Evolutionary conservation across 2,797 vertebrate genomes (phyloP), one percentile per base, ranked within the genome.

Genomic region (Xyrichtys novacula): DNA sequence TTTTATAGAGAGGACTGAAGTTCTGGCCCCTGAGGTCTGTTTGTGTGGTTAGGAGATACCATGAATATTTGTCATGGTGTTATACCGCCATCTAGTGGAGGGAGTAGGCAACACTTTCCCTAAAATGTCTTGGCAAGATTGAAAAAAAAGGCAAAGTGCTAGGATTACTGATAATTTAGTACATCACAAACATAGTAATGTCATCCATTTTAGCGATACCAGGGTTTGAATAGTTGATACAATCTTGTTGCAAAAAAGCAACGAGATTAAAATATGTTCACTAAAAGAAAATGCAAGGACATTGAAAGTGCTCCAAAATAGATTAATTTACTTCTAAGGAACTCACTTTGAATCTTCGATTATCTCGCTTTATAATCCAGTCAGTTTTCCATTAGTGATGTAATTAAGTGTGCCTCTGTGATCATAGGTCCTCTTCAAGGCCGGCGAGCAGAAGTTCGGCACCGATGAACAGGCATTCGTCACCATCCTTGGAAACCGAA

Each of bases 381-480:
- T 29, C n/a, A 39, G 9, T 22, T 40, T 38, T 12, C n/a, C 40
- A 40, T 42, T 8, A 29, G 17, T 57, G 15, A 39, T 12, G 17
- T 58, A 0, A 19, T 10, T 10, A 9, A 10, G 3, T 25, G 52
- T 59, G 31, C 63, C 65, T 52, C 26, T 80, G 29, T 80, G 43
- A 2, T 39, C 17, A 25, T 76, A 99, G 98, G 88, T 86, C 39
- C 90, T 99, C 62, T 98, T 98, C 81, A 93, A 95, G 74, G 97
- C 97, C 6, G 97, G 97, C 44, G 97, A 99, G 78, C 50, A 97
- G 73, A 98, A 98, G 74, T 99, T 89, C 87, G 97, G 97, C 49
- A 99, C 97, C 0, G 96, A 99, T 65, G 98, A 99, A 81, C 96
- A 97, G n/a, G 89, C 94, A n/a, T 99, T 99, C 54, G 93, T 98